These are phyloP conservation scores for Amphiura filiformis DNA, from an alignment of 35 echinoderm and acorn worm species.

Conservation along the genomic window DNA sequence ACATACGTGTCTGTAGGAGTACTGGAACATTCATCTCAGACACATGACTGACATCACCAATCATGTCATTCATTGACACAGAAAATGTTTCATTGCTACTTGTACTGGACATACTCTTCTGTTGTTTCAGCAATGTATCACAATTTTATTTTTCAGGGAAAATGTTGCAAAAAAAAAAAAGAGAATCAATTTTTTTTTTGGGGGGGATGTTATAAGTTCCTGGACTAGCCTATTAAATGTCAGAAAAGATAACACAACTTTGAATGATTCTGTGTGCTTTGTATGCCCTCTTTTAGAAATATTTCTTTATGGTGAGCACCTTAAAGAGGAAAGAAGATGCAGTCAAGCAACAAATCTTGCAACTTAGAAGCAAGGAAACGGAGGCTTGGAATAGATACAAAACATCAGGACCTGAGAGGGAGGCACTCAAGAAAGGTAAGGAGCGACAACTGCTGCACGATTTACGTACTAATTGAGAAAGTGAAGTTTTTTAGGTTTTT, in stretches of 20 bases:
- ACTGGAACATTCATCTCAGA: too few relatives aligned
- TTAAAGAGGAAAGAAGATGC: slow-evolving; percentile 68
- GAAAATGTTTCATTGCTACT: not conserved
- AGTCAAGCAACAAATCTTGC: slow-evolving; percentile 45
- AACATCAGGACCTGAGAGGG: slow-evolving; percentile 59
- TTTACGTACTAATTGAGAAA: too few relatives aligned
- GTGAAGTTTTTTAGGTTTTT: not conserved
- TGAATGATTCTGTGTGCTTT: too few relatives aligned
- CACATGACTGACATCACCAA: too few relatives aligned
- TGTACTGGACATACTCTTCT: not conserved
- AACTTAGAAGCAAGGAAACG: slow-evolving; percentile 51
- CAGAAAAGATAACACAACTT: too few relatives aligned
- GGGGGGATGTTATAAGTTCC: too few relatives aligned
- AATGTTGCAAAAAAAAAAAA: too few relatives aligned
- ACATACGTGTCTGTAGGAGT: too few relatives aligned
- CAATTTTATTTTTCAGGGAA: too few relatives aligned
- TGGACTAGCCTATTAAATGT: too few relatives aligned
- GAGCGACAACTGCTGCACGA: not conserved
- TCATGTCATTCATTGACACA: not conserved
- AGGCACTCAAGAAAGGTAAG: slow-evolving; percentile 68
- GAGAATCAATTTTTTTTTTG: too few relatives aligned
- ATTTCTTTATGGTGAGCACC: slow-evolving; percentile 61
- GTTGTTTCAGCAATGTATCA: too few relatives aligned
- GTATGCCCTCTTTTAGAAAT: slow-evolving; percentile 69
- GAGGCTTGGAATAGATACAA: slow-evolving; percentile 61